Base-by-base conservation (phyloP, 2,113 vertebrate genomes). In the Canis aureus region DNA sequence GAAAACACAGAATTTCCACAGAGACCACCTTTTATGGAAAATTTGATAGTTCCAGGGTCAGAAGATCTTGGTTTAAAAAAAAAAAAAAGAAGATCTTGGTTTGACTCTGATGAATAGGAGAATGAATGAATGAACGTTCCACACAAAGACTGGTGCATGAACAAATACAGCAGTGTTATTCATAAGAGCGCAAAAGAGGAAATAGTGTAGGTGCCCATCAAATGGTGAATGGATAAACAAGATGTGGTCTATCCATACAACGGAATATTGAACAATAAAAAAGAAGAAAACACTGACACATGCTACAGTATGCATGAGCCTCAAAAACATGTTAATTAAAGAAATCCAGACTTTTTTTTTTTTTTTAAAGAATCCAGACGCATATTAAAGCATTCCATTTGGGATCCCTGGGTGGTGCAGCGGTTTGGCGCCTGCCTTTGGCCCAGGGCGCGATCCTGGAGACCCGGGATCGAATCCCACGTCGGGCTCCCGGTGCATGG, bases 1-100 rank as follows among this genome's bases (percentile, higher is more conserved):
- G 32, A 83, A 87, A 66, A 97, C 38, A 62, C 27, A 96, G 27
- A 95, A 67, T 88, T 90, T 38, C 51, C 57, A 83, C 17, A 64
- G 22, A 38, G 32, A 95, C 32, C 23, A 57, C 1, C 3, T 76
- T 86, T 92, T 62, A 57, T 80, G n/a, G 51, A 76, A 5, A 27
- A 7, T 90, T 55, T 83, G 55, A 89, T 35, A 86, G 55, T 55
- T 89, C 57, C 95, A 66, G 82, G 67, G 27, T 94, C 73, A 83
- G 88, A 69, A 69, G 67, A 69, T 69, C 16, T 69, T 69, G 7
- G 43, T 43, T 43, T 43, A 43, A 43, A 43, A 43, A 57, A 57
- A 57, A 57, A 57, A 43, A 43, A 5, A 38, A 38, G 25, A 69
- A 87, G 43, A 83, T 60, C 38, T 76, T 94, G 35, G 32, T 87